phyloP scores from a whole-genome alignment of 2,888 invertebrate genomes.

The Melangyna quadrimaculata region DNA sequence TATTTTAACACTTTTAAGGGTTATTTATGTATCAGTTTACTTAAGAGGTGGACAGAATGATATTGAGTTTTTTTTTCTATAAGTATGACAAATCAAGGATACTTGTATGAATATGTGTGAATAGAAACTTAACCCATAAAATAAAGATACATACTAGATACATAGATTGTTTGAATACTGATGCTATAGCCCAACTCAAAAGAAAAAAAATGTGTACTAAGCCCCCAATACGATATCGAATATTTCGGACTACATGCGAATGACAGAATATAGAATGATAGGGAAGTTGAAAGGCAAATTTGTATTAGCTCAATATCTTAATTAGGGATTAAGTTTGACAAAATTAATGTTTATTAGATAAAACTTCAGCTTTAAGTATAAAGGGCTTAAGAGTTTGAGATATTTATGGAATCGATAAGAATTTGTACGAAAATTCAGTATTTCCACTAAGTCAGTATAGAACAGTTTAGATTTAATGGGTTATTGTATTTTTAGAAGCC shows the following conservation, averaged over 20 bases:
- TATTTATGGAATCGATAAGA: constrained; percentile 10
- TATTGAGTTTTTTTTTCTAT: neutral
- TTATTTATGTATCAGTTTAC: constrained; percentile 35
- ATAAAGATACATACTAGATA: constrained; percentile 5
- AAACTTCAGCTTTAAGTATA: neutral
- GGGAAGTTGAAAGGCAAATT: neutral
- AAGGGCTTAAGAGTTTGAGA: neutral
- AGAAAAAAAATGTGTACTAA: neutral
- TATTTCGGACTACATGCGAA: neutral
- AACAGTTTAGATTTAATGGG: neutral
- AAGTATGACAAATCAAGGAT: constrained; percentile 10
- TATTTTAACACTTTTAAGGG: constrained; percentile 15
- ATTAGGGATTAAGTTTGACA: neutral
- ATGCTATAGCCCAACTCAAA: neutral
- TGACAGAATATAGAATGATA: neutral
- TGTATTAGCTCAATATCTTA: constrained; percentile 12
- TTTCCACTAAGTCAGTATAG: neutral
- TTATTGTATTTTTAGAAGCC: neutral
- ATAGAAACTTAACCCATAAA: constrained; percentile 20
- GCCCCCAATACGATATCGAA: neutral
- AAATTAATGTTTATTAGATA: neutral
- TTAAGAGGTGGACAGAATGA: neutral
- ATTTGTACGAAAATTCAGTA: neutral
- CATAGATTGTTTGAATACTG: neutral
- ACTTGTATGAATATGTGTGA: neutral